Evolutionary conservation across 1,140 invertebrate genomes (phyloP).

Genomic region (Colletes gigas): DNA sequence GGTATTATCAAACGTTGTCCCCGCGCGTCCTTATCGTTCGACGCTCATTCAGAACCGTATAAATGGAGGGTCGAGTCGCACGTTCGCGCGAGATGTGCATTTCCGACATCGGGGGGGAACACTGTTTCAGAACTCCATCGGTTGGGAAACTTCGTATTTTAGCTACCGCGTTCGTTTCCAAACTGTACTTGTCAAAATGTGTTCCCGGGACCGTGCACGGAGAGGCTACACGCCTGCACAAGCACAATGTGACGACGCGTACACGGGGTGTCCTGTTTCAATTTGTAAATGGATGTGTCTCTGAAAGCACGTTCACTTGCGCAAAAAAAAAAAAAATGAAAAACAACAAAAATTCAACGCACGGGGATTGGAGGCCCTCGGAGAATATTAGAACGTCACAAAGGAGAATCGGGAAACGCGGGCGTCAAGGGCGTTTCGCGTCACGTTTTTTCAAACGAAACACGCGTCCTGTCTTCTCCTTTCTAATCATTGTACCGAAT

Average conservation of each 20-base stretch:
- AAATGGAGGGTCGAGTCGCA: neutral
- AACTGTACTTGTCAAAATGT: conserved; percentile 21
- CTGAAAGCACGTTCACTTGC: neutral
- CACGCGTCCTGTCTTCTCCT: too few species aligned
- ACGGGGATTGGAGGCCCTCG: neutral
- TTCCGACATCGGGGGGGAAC: conserved; percentile 6
- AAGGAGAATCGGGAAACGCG: neutral
- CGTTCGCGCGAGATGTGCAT: neutral
- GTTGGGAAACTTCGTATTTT: conserved; percentile 31
- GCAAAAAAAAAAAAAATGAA: neutral
- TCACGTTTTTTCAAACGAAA: too few species aligned
- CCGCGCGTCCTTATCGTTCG: neutral
- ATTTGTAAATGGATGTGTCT: conserved; percentile 18
- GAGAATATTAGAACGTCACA: conserved; percentile 5
- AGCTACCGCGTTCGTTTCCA: conserved; percentile 11
- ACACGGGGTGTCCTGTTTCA: conserved; percentile 10
- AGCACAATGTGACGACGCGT: neutral
- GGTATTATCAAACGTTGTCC: neutral
- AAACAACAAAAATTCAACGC: neutral
- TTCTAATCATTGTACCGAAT: too few species aligned
- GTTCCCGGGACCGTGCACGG: neutral
- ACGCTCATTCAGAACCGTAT: neutral
- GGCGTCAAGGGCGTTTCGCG: neutral
- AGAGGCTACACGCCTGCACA: neutral
- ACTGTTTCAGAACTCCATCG: conserved; percentile 26